Evolutionary conservation across 2,888 invertebrate genomes (phyloP), one percentile per base, ranked within the genome.

Genomic region (Phortica magna): DNA sequence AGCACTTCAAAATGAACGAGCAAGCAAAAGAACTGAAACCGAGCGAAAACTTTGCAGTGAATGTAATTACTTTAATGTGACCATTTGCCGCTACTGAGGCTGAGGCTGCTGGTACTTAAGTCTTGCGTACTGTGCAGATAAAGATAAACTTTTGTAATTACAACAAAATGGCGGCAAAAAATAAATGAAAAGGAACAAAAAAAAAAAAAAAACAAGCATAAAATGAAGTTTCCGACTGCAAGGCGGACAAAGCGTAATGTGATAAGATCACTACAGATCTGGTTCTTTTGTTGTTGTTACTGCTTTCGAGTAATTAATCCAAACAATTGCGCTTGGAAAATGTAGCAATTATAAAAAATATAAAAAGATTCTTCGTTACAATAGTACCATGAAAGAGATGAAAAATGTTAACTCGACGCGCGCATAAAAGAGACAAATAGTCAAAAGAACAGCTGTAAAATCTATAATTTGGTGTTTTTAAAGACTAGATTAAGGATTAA

Each of bases 131-230:
- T 70, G 53, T n/a, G 19, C 42, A 86, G 85, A 84, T 88, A 86
- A 81, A 86, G 85, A 88, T 88, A 88, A 85, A 86, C 85, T 86
- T 86, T 86, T 88, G 87, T 87, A 86, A 88, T 86, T 86, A 86
- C 85, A 86, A 80, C 85, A 71, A 71, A 71, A 71, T 55, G 53
- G 83, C 80, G 81, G 79, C 81, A 74, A 76, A 57, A 76, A 80
- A 85, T 76, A 61, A 61, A 14, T 14, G 14, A 22, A 22, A 22
- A 61, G 2, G 17, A 19, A 61, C 0, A 19, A 5, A 9, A 59
- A 5, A 17, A 59, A 19, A 19, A 22, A 22, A 19, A 59, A 68
- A 68, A 48, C 42, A 17, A 14, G 10, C 5, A 71, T 17, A 22
- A 48, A 70, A 22, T 70, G 19, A 70, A 19, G 12, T 68, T 10